Evolutionary conservation across 1,140 invertebrate genomes (phyloP), one percentile per base, ranked within the genome.

Genomic region (Cyclargus thomasi): DNA sequence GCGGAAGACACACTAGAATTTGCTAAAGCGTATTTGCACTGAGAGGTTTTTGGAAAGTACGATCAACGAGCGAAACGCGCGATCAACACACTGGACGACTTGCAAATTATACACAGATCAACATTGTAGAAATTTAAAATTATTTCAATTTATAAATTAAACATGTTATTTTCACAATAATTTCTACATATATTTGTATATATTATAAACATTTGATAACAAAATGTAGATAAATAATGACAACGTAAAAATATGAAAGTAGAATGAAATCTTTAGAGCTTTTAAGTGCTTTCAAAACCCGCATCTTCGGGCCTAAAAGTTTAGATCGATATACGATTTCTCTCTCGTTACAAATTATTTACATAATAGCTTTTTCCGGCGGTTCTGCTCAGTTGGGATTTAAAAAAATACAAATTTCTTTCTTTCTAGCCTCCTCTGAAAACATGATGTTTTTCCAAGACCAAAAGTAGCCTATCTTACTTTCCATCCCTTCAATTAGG

Each of bases 21-120:
- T 59, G 29, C 39, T 67, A 57, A 67, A 67, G 55, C 53, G 57
- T 62, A 67, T 67, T 67, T 67, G 63, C 65, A 62, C 47, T 53
- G 65, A 35, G 63, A 68, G 65, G 71, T 78, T 85, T 88, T 88
- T 87, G 80, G 85, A 88, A 88, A 88, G 86, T 86, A 68, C 74
- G 73, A 68, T 69, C 78, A 82, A 59, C 67, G 55, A 83, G 76
- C 83, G 83, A 79, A 72, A 86, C 86, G 80, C 67, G 53, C 65
- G 55, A 57, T 36, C 53, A 57, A 5, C 21, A 67, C 65, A 67
- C 29, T 62, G 55, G 39, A 10, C 55, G 65, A 67, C 64, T 59
- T 59, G 55, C 55, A 20, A 55, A 59, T 59, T 11, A 21, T 55
- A 14, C 39, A 47, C 39, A 18, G 17, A 59, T 59, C 55, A 21